phyloP scores from a whole-genome alignment of 1,140 invertebrate genomes.

The Zaprionus taronus region DNA sequence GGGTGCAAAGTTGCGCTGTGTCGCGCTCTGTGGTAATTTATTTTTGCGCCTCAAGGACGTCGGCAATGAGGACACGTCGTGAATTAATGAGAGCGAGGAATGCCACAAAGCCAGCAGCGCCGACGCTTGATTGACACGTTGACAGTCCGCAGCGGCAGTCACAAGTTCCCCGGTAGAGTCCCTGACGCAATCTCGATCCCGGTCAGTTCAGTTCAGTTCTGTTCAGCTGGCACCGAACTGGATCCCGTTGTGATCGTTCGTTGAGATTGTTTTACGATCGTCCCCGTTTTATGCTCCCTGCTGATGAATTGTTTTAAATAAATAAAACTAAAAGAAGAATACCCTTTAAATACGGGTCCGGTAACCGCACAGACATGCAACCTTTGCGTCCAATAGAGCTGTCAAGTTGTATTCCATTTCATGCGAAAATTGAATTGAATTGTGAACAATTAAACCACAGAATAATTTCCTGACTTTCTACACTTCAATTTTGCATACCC shows the following conservation, averaged over 20 bases:
- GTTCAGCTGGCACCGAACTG: conserved; percentile 26
- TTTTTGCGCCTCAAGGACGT: conserved; percentile 45
- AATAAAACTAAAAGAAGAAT: conserved; percentile 15
- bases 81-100: conserved; percentile 47
- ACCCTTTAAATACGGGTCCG: conserved; percentile 3
- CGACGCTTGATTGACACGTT: conserved; percentile 61
- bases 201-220: conserved; percentile 34
- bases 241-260: conserved; percentile 52
- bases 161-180: not conserved
- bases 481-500: not conserved
- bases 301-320: conserved; percentile 59
- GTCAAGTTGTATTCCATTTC: not conserved
- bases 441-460: not conserved
- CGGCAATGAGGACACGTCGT: conserved; percentile 47
- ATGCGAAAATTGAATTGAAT: not conserved
- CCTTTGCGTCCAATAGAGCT: not conserved
- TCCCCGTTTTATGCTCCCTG: conserved; percentile 29
- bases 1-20: conserved; percentile 37
- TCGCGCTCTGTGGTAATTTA: conserved; percentile 31
- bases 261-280: conserved; percentile 34
- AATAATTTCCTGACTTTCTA: not conserved
- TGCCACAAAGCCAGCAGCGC: conserved; percentile 23
- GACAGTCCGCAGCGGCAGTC: conserved; percentile 43
- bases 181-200: conserved; percentile 26
- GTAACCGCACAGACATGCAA: not conserved